Percentiles rank a stretch among this genome's conserved stretches.
Conservation (phyloP, 2,888 invertebrate genomes). For the Xestia sexstrigata region DNA sequence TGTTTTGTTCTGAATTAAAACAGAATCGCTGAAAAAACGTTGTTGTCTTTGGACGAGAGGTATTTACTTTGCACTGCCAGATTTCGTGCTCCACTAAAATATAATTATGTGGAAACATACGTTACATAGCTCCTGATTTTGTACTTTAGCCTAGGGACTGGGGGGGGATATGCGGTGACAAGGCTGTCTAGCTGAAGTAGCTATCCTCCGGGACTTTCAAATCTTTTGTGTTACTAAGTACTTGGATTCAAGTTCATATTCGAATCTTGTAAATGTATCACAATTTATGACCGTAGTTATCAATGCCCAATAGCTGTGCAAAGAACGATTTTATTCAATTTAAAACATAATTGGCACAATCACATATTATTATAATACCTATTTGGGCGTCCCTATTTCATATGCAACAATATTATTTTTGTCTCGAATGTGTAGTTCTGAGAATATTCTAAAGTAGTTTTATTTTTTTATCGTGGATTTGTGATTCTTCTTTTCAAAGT, state of each 20-base stretch:
- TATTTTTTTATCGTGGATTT: background rate
- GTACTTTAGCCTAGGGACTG: constrained; percentile 4
- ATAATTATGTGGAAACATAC: background rate
- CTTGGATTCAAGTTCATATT: constrained; percentile 26
- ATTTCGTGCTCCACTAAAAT: constrained; percentile 2
- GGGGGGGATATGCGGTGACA: background rate
- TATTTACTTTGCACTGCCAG: background rate
- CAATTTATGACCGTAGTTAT: constrained; percentile 43
- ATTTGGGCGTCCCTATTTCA: constrained; percentile 36
- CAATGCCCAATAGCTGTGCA: constrained; percentile 36
- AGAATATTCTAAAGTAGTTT: background rate
- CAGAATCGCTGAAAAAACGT: background rate
- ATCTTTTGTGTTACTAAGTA: constrained; percentile 31
- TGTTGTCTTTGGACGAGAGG: constrained; percentile 29
- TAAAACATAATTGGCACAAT: constrained; percentile 60
- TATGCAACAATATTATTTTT: constrained; percentile 37
- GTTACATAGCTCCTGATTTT: background rate
- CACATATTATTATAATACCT: constrained; percentile 30
- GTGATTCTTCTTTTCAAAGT: background rate
- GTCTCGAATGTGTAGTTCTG: constrained; percentile 4
- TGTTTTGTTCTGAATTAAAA: constrained; percentile 15
- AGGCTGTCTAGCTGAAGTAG: background rate
- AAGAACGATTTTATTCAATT: constrained; percentile 55
- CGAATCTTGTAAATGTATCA: constrained; percentile 31
- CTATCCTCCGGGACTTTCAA: constrained; percentile 1